Base-by-base conservation (phyloP, 1,140 invertebrate species). In the Zaprionus tsacasi region DNA sequence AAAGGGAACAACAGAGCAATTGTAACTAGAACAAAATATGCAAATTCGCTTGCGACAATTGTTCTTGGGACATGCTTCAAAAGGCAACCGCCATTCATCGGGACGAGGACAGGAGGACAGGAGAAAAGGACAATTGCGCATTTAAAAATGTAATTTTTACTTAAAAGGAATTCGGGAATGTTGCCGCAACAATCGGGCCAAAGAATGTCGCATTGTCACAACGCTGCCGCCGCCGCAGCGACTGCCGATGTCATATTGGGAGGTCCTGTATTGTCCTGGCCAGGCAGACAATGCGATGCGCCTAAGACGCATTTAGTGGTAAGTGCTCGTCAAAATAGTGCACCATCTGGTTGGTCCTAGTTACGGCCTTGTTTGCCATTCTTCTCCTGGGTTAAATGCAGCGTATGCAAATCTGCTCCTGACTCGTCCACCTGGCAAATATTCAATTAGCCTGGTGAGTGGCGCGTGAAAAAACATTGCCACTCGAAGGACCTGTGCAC, bases 91-190 rank as follows among this genome's bases (percentile, higher is more conserved):
- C 27, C 40, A 30, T 57, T 35, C n/a, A 13, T 27, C 68, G 40
- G 35, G 38, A 36, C 38, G 71, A 64, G 70, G 75, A 81, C 68
- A 82, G 64, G 33, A 21, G n/a, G n/a, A n/a, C n/a, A n/a, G n/a
- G n/a, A 21, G 73, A 81, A 88, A 88, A 88, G 85, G 85, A 88
- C 83, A 88, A 88, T 88, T 88, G 83, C 85, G 83, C 88, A 83
- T 88, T 89, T 78, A 88, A 74, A 82, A 83, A 83, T 79, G 79
- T 88, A 79, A 87, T 79, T 45, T 82, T 86, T 87, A 66, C 61
- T 73, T 86, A 67, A 82, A 86, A 82, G 82, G 76, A 87, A 79
- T 79, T 74, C 76, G 57, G 70, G 58, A 50, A 60, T 64, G 63
- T 21, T n/a, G 48, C 69, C 52, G 76, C 70, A 70, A 71, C 78